Conservation (phyloP, 2,113 vertebrate species). For the Marmota monax region DNA sequence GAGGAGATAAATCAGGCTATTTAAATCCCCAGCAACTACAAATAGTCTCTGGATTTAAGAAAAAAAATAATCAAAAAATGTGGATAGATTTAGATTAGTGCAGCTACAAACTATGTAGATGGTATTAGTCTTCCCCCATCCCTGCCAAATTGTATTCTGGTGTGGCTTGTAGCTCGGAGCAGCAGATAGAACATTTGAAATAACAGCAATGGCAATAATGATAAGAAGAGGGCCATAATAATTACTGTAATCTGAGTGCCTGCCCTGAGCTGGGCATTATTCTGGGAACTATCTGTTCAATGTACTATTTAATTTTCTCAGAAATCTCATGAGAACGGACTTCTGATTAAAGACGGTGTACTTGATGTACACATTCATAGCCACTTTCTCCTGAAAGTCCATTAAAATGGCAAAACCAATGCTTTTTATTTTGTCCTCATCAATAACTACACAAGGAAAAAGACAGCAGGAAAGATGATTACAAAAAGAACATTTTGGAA, state of each 20-base stretch:
- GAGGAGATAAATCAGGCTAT: neutral
- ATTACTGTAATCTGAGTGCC: neutral
- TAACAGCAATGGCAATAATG: neutral
- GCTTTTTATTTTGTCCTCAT: neutral
- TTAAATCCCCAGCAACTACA: neutral
- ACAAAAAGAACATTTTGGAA: neutral
- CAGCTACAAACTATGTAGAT: neutral
- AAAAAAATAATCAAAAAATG: neutral
- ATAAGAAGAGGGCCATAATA: neutral
- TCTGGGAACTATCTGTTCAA: neutral
- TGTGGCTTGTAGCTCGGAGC: neutral
- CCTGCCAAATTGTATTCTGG: neutral
- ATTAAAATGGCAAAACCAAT: neutral
- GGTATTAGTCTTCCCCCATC: neutral
- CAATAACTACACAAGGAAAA: neutral
- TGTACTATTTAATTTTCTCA: neutral
- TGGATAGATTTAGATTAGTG: neutral
- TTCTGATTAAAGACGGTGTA: constrained; percentile 7
- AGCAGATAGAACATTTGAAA: neutral
- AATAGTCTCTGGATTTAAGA: neutral
- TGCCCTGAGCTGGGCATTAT: neutral
- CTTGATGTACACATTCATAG: neutral
- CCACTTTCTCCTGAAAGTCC: neutral
- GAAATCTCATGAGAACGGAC: neutral
- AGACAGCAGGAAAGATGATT: neutral